Conservation (phyloP, 2,113 vertebrate genomes). For the Chlamydotis undulata region DNA sequence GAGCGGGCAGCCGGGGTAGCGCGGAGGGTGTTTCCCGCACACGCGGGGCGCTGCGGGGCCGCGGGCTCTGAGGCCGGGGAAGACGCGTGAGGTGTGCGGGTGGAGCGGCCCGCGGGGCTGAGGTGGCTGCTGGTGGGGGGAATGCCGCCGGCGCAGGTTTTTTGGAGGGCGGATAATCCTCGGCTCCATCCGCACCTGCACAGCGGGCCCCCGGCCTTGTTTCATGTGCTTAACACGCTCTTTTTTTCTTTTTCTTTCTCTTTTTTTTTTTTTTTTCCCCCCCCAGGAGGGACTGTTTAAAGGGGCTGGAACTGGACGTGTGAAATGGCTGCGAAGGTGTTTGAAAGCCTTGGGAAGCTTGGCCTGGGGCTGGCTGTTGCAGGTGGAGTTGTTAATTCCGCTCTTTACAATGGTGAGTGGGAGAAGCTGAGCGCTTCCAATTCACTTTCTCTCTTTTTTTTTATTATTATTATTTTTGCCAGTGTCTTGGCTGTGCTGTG, state of each 20-base stretch:
- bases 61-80: neutral
- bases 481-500: rapidly evolving
- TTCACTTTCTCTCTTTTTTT: rapidly evolving
- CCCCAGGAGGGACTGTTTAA: neutral
- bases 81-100: neutral
- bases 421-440: rapidly evolving
- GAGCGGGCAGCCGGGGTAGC: too few relatives aligned
- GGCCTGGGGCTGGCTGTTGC: slow-evolving; percentile 89
- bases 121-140: neutral
- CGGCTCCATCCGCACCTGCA: rapidly evolving
- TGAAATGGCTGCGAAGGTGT: slow-evolving; percentile 85
- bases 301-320: neutral
- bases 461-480: too few relatives aligned
- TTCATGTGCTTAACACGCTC: too few relatives aligned
- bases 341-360: slow-evolving; percentile 92
- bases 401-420: slow-evolving; percentile 90
- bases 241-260: too few relatives aligned
- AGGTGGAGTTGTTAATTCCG: slow-evolving; percentile 93
- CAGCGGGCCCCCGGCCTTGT: rapidly evolving
- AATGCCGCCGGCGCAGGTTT: rapidly evolving
- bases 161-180: neutral
- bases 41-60: too few relatives aligned
- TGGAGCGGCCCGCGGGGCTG: too few relatives aligned
- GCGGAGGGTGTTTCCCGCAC: neutral
- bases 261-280: too few relatives aligned